phyloP scores from a whole-genome alignment of 2,113 vertebrate genomes.

The Crypturellus undulatus region DNA sequence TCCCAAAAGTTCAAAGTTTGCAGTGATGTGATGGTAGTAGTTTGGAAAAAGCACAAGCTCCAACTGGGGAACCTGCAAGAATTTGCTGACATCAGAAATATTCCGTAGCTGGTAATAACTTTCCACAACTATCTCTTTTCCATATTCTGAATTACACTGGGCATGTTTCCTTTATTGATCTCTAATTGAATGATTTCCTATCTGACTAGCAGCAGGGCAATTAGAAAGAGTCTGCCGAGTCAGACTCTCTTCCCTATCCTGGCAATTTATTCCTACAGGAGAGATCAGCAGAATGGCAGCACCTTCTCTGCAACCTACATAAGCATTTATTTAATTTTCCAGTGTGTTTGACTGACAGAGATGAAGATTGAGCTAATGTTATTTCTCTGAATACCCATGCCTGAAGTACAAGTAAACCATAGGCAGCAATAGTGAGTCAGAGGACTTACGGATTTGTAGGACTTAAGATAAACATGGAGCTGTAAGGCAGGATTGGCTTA shows the following conservation, averaged over 20 bases:
- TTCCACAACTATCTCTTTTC: neutral
- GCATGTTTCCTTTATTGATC: too few relatives aligned
- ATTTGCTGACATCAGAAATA: neutral
- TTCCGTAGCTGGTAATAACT: rapidly evolving
- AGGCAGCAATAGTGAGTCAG: rapidly evolving
- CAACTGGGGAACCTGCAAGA: neutral
- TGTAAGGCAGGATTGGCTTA: slow-evolving; percentile 92
- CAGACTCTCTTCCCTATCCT: neutral
- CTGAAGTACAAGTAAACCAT: rapidly evolving
- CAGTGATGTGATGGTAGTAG: neutral
- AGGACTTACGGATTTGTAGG: slow-evolving; percentile 91
- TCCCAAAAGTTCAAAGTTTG: neutral
- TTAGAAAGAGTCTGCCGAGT: neutral
- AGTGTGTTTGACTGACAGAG: neutral
- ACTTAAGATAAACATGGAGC: slow-evolving; percentile 95
- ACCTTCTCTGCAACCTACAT: neutral
- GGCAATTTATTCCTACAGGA: neutral
- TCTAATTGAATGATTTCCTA: neutral
- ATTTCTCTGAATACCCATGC: neutral
- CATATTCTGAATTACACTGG: neutral
- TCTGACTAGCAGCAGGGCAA: neutral
- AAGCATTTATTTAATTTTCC: neutral
- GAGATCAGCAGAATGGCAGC: neutral
- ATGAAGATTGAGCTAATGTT: neutral
- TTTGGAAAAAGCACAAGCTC: neutral